phyloP scores from a whole-genome alignment of 1,140 invertebrate species.

The Cotesia glomerata region DNA sequence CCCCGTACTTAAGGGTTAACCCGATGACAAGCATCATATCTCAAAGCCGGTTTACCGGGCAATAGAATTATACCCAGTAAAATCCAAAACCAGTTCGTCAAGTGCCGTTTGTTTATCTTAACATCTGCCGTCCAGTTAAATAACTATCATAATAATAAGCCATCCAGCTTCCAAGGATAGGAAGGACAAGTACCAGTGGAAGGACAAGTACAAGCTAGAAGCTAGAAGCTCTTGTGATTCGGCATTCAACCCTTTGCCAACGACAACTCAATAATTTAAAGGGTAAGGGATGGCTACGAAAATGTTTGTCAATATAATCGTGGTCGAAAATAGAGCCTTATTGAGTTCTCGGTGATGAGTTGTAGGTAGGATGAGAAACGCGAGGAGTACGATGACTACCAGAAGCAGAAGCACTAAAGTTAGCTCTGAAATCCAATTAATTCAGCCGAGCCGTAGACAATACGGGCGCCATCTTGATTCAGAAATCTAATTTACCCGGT shows the following conservation, averaged over 20 bases:
- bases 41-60: background rate
- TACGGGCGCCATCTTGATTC: slow-evolving; percentile 55
- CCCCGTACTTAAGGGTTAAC: too few species aligned
- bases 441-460: slow-evolving; percentile 53
- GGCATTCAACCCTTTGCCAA: too few species aligned
- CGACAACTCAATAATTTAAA: too few species aligned
- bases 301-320: too few species aligned
- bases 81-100: slow-evolving; percentile 40
- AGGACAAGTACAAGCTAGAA: too few species aligned
- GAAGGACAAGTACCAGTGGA: background rate
- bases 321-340: too few species aligned
- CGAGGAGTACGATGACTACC: background rate
- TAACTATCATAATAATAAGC: background rate
- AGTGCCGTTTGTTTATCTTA: slow-evolving; percentile 46
- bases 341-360: background rate
- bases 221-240: too few species aligned
- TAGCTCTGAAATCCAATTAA: slow-evolving; percentile 56
- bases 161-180: background rate
- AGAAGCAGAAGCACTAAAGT: slow-evolving; percentile 39
- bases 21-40: background rate
- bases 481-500: slow-evolving; percentile 57
- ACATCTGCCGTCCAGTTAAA: slow-evolving; percentile 36
- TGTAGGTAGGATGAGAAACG: background rate
- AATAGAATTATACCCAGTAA: background rate
- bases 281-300: too few species aligned